Evolutionary conservation across 2,797 vertebrate genomes (phyloP).

Genomic region (Paedocypris micromegethes): DNA sequence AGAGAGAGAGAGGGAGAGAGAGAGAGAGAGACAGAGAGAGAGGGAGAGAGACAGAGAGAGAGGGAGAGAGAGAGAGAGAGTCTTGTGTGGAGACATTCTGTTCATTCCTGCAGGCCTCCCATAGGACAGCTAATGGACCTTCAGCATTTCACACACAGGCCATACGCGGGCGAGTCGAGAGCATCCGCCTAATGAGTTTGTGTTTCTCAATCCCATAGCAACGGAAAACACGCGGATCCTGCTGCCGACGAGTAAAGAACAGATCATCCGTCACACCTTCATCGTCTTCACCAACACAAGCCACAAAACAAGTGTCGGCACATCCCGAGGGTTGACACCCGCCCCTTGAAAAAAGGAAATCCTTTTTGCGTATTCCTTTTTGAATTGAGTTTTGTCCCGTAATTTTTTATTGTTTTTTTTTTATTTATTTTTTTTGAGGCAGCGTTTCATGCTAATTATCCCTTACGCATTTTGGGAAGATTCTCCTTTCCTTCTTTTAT

Average conservation of each 20-base stretch:
- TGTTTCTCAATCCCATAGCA: slow-evolving; percentile 53
- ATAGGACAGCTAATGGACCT: slow-evolving; percentile 24
- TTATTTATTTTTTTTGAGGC: too few species aligned
- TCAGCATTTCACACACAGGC: slow-evolving; percentile 35
- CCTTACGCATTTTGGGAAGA: too few species aligned
- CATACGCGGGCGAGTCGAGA: slow-evolving; percentile 8
- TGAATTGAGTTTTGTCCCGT: too few species aligned
- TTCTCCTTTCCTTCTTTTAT: too few species aligned
- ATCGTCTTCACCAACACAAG: too few species aligned
- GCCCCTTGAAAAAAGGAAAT: too few species aligned
- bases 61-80: background rate
- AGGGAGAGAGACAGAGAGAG: background rate
- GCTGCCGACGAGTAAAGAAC: background rate
- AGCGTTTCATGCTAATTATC: too few species aligned
- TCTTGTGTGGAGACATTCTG: slow-evolving; percentile 37
- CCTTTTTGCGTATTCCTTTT: too few species aligned
- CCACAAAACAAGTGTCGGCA: too few species aligned
- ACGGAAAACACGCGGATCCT: slow-evolving; percentile 19
- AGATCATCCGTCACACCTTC: background rate
- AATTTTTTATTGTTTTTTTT: too few species aligned
- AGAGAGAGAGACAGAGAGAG: background rate
- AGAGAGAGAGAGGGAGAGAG: background rate
- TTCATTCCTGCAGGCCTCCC: slow-evolving; percentile 48
- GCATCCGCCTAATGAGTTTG: slow-evolving; percentile 47
- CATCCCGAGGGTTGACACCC: too few species aligned